These are phyloP conservation scores for Sphaerodactylus townsendi DNA, from an alignment of 2,113 vertebrate genomes.

Conservation along the genomic window DNA sequence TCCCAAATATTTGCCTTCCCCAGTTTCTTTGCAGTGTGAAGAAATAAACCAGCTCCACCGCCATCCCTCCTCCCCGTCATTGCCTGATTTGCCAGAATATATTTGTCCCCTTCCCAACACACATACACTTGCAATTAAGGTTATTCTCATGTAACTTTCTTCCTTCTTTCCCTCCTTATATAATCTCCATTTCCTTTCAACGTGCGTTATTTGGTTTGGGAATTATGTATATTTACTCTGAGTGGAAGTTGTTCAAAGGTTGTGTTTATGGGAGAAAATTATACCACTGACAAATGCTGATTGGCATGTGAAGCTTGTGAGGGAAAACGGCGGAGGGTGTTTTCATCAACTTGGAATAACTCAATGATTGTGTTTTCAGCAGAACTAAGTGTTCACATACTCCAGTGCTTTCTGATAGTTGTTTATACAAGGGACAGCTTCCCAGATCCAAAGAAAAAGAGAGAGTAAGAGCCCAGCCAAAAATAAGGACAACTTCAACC, in stretches of 20 bases:
- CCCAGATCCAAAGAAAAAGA: constrained; percentile 66
- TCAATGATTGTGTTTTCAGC: constrained; percentile 86
- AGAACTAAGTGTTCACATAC: constrained; percentile 84
- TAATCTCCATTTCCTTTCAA: constrained; percentile 74
- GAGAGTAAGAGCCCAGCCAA: not conserved
- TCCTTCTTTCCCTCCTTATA: constrained; percentile 63
- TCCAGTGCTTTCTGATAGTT: constrained; percentile 75
- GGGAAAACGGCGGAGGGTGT: constrained; percentile 76
- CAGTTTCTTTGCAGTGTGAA: constrained; percentile 47
- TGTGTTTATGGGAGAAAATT: constrained; percentile 82
- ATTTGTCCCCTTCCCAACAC: not conserved
- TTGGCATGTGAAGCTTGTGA: constrained; percentile 78
- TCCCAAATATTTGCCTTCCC: constrained; percentile 56
- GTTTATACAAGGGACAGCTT: constrained; percentile 77
- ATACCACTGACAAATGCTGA: constrained; percentile 81
- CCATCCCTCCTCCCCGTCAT: not conserved
- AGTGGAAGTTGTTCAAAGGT: constrained; percentile 81
- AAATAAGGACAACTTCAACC: constrained; percentile 54
- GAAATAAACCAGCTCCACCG: constrained; percentile 54
- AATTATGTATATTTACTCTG: constrained; percentile 81
- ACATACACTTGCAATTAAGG: constrained; percentile 63
- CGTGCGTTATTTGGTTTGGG: constrained; percentile 79
- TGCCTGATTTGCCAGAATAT: constrained; percentile 12
- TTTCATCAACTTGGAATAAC: constrained; percentile 87
- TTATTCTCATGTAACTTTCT: constrained; percentile 69